Evolutionary conservation across 2,888 invertebrate species (phyloP), one percentile per base, ranked within the genome.

Genomic region (Digitonthophagus gazella): DNA sequence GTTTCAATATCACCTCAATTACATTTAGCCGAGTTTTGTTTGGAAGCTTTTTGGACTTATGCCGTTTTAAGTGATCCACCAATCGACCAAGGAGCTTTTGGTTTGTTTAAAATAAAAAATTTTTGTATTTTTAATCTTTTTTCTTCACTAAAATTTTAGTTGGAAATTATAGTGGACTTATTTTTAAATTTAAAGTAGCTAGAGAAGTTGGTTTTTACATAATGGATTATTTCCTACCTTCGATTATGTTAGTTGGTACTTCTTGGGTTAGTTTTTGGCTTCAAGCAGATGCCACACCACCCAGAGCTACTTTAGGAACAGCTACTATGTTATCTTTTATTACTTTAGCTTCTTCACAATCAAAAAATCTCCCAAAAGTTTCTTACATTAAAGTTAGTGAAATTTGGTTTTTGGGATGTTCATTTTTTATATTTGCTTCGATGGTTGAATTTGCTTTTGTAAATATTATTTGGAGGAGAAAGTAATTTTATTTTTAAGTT

Each of bases 251-350:
- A 76, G 94, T 95, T 1, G 90, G 91, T 3, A 92, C 93, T 77
- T 94, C 94, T 0, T 95, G 94, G 94, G 93, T 95, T 5, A 92
- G 94, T 0, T 95, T 95, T 80, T 95, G 94, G 94, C 81, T 95
- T 68, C 94, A 94, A 80, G 92, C 93, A 66, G 93, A 94, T 79
- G 93, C 93, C 44, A 89, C 93, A n/a, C 91, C 94, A 0, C 94
- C 94, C 8, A 86, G 94, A 76, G 92, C 93, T 65, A 91, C 92
- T 68, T 83, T 94, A 76, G 93, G 93, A 44, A 93, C 93, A 1
- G 91, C 92, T 75, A 94, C 94, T 0, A 92, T 95, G 89, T 84
- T 95, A 74, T 93, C 95, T 57, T 95, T 95, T 78, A 95, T 95
- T 76, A 95, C 95, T 11, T 84, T 95, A 71, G 93, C 93, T 44